phyloP scores from a whole-genome alignment of 2,797 vertebrate species.

The Xerus rutilus region DNA sequence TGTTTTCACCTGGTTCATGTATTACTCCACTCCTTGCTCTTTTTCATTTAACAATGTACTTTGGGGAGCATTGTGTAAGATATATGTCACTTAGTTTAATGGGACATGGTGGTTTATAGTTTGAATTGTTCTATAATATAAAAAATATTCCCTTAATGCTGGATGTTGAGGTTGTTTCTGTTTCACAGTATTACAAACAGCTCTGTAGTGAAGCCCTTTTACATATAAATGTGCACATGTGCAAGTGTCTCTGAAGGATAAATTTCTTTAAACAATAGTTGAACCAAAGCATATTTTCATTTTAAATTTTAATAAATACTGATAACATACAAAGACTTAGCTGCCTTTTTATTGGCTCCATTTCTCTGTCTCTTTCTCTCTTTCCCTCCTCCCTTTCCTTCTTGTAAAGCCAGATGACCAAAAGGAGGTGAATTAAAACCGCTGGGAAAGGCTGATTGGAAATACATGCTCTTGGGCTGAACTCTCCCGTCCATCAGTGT shows the following conservation, averaged over 20 bases:
- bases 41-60: background rate
- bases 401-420: too few species aligned
- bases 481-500: too few species aligned
- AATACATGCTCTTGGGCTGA: too few species aligned
- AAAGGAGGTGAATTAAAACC: too few species aligned
- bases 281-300: background rate
- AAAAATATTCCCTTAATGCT: background rate
- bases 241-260: background rate
- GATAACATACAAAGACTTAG: background rate
- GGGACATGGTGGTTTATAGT: background rate
- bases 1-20: background rate
- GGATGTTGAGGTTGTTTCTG: background rate
- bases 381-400: background rate
- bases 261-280: background rate
- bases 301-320: background rate
- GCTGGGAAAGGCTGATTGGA: too few species aligned
- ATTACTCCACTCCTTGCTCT: background rate
- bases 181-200: background rate
- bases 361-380: background rate
- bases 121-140: background rate
- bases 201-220: background rate
- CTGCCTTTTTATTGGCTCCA: background rate
- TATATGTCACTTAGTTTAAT: background rate
- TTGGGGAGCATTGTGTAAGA: background rate
- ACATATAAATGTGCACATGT: background rate